Percentiles rank a stretch among this genome's conserved stretches.
phyloP scores from a whole-genome alignment of 2,113 vertebrate species.

The Oriolus oriolus region DNA sequence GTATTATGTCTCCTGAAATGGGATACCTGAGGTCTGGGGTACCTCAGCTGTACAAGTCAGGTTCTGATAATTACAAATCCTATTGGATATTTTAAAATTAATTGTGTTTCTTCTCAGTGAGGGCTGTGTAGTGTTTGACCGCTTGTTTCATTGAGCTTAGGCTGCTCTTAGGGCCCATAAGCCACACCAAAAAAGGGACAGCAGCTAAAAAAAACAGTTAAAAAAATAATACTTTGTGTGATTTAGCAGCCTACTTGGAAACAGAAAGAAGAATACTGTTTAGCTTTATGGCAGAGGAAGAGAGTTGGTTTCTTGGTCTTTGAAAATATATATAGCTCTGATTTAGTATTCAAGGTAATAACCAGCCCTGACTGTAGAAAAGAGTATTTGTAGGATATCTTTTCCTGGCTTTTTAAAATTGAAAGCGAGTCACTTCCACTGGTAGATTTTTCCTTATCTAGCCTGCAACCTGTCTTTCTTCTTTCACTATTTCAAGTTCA shows the following conservation, averaged over 20 bases:
- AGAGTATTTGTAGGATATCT: background rate
- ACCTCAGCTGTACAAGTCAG: slow-evolving; percentile 4
- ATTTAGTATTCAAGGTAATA: background rate
- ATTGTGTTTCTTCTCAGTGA: background rate
- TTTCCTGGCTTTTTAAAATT: background rate
- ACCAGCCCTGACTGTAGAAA: background rate
- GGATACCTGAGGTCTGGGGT: background rate
- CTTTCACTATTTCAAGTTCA: background rate
- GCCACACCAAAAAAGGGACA: background rate
- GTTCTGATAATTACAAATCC: background rate
- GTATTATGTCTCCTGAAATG: background rate
- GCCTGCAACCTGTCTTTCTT: background rate
- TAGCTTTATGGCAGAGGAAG: background rate
- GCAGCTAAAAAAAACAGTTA: background rate
- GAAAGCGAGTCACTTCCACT: background rate
- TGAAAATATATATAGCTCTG: background rate
- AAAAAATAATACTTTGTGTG: background rate
- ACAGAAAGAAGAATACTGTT: background rate
- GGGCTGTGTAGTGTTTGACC: background rate
- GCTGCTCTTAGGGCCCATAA: background rate
- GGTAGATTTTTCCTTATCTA: background rate
- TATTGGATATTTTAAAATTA: background rate
- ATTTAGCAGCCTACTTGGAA: background rate
- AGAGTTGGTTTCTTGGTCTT: background rate
- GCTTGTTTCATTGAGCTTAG: background rate